Base-by-base conservation (phyloP, 2,113 vertebrate genomes). In the Cyanoderma ruficeps region DNA sequence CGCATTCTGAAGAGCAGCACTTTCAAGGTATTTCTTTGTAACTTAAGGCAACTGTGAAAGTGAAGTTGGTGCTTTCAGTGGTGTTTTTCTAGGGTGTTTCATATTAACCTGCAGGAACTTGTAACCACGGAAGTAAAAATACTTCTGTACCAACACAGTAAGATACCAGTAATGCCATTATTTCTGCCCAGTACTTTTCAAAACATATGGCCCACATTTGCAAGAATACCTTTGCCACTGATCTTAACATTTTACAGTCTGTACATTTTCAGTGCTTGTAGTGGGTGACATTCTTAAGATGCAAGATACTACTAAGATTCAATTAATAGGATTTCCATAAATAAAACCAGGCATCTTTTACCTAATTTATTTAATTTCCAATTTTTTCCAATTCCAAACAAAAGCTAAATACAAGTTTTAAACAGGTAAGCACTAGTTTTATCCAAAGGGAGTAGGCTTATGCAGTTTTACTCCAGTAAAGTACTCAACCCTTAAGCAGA, bases 341-440 rank as follows among this genome's bases (percentile, higher is more conserved):
- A 97, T 64, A 53, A 91, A 93, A 30, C 86, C 96, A 97, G 94
- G 60, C 83, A 96, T 96, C 90, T 97, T 98, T 97, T 94, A 98
- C 95, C 98, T 98, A 98, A 96, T 98, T 98, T 98, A 98, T 98
- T 98, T 97, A 97, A 97, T 81, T 98, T 98, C 96, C 96, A 94
- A 91, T 97, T 97, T 98, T 95, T 97, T 97, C 97, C 97, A 98
- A 98, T 98, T 98, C 97, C 98, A 98, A 98, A 98, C 97, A 98
- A 97, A 98, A 98, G 98, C 98, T 98, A 98, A 98, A 98, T 98
- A 98, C 98, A 98, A 97, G 98, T 97, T 97, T 98, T 98, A 98
- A 98, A 98, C 98, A 96, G 90, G 96, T 98, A 98, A 98, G 98
- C 98, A 98, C 98, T 98, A 98, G 82, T 95, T 98, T 98, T 97